phyloP scores from a whole-genome alignment of 2,888 invertebrate species.

The Lasius platythorax region DNA sequence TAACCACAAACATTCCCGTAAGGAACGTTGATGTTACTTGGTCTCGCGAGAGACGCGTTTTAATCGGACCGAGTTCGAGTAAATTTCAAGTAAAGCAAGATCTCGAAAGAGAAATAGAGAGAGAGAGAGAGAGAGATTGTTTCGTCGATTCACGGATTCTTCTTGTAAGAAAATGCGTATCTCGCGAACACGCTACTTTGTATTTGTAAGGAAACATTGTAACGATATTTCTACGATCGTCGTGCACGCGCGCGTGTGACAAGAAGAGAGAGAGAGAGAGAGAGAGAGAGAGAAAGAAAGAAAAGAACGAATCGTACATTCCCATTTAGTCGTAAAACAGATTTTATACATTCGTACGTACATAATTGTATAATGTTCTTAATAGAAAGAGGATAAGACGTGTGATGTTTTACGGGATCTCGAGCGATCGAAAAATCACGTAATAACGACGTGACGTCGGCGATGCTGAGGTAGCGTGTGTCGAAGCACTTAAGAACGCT shows the following conservation, averaged over 20 bases:
- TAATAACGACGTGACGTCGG: slow-evolving; percentile 68
- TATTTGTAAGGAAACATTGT: slow-evolving; percentile 71
- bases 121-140: background rate
- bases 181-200: slow-evolving; percentile 60
- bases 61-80: slow-evolving; percentile 18
- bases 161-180: slow-evolving; percentile 25
- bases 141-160: background rate
- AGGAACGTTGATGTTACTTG: slow-evolving; percentile 67
- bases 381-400: slow-evolving; percentile 72
- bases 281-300: slow-evolving; percentile 9
- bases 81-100: slow-evolving; percentile 8
- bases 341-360: slow-evolving; percentile 86
- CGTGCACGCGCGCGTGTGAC: slow-evolving; percentile 44
- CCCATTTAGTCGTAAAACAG: slow-evolving; percentile 81
- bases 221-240: slow-evolving; percentile 71
- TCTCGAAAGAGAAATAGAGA: background rate
- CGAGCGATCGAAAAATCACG: slow-evolving; percentile 60
- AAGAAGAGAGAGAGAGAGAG: slow-evolving; percentile 5
- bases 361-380: slow-evolving; percentile 82
- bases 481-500: slow-evolving; percentile 19
- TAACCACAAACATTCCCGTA: slow-evolving; percentile 66
- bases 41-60: slow-evolving; percentile 44
- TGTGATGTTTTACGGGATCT: slow-evolving; percentile 72
- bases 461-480: slow-evolving; percentile 48
- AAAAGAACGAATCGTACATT: slow-evolving; percentile 77